These are phyloP conservation scores for Leptodirus hochenwartii DNA, from an alignment of 2,888 invertebrate species.

Conservation along the genomic window DNA sequence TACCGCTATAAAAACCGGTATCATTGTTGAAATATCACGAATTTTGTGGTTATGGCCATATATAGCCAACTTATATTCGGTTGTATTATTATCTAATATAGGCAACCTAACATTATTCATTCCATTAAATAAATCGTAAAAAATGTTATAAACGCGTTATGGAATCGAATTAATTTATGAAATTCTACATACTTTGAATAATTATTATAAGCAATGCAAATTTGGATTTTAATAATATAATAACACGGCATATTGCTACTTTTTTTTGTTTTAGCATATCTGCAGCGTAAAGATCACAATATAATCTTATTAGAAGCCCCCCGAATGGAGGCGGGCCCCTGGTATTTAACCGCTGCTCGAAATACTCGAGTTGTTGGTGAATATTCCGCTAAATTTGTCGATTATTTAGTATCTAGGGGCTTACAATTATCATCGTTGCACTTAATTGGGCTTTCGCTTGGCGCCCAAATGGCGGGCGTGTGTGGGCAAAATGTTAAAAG, in stretches of 20 bases:
- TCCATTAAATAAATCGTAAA: too few relatives aligned
- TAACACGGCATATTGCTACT: neutral
- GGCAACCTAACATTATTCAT: too few relatives aligned
- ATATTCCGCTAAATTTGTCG: constrained; percentile 37
- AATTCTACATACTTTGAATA: too few relatives aligned
- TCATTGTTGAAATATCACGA: constrained; percentile 1
- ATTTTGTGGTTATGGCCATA: neutral
- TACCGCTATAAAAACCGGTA: constrained; percentile 34
- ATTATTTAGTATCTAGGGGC: constrained; percentile 39
- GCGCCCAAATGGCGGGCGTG: constrained; percentile 45
- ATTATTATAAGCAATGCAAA: too few relatives aligned
- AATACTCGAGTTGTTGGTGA: constrained; percentile 42
- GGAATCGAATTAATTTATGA: too few relatives aligned
- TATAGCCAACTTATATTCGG: constrained; percentile 3
- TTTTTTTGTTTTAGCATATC: constrained; percentile 28
- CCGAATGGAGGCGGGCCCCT: constrained; percentile 39
- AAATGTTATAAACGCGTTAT: too few relatives aligned
- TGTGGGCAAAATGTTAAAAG: constrained; percentile 35
- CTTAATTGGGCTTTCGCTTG: constrained; percentile 41
- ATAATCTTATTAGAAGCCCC: constrained; percentile 39
- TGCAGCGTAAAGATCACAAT: constrained; percentile 37
- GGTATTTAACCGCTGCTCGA: constrained; percentile 37
- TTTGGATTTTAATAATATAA: too few relatives aligned
- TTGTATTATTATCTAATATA: constrained; percentile 2
- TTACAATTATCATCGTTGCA: constrained; percentile 35